phyloP scores from a whole-genome alignment of 1,140 invertebrate genomes.

The Hestina assimilis region DNA sequence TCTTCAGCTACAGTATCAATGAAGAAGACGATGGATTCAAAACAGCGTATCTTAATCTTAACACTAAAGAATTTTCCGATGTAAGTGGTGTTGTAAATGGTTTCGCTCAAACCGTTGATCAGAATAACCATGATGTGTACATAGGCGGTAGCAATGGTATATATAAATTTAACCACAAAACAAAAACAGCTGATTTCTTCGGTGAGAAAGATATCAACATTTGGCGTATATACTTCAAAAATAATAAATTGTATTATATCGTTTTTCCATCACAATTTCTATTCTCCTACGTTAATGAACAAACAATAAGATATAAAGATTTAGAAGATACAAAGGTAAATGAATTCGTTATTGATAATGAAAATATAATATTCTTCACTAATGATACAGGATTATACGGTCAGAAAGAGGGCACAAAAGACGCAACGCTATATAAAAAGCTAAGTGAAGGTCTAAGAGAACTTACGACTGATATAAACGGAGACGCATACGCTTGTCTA shows the following conservation, averaged over 20 bases:
- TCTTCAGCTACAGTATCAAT: conserved; percentile 54
- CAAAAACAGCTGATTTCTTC: conserved; percentile 37
- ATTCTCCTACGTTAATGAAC: conserved; percentile 43
- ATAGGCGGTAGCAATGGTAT: conserved; percentile 57
- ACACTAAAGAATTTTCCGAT: conserved; percentile 50
- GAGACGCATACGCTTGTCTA: conserved; percentile 44
- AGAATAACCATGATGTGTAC: conserved; percentile 43
- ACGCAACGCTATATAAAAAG: conserved; percentile 38
- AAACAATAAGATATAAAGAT: conserved; percentile 41
- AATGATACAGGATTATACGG: conserved; percentile 52
- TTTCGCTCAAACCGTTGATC: conserved; percentile 56
- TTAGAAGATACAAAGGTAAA: conserved; percentile 62
- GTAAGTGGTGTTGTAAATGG: conserved; percentile 48
- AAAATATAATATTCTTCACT: conserved; percentile 47
- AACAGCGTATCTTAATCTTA: conserved; percentile 46
- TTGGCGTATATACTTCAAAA: conserved; percentile 56
- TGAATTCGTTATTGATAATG: conserved; percentile 55
- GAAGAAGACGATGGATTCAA: conserved; percentile 42
- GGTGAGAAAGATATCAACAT: conserved; percentile 37
- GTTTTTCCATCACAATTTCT: conserved; percentile 54
- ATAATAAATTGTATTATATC: conserved; percentile 49
- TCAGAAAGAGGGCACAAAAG: conserved; percentile 50
- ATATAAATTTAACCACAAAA: conserved; percentile 50
- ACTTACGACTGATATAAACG: conserved; percentile 44
- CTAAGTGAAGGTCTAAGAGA: conserved; percentile 36